These are phyloP conservation scores for Galaxea fascicularis DNA, from an alignment of 92 coral and sea anemone species.

Conservation along the genomic window DNA sequence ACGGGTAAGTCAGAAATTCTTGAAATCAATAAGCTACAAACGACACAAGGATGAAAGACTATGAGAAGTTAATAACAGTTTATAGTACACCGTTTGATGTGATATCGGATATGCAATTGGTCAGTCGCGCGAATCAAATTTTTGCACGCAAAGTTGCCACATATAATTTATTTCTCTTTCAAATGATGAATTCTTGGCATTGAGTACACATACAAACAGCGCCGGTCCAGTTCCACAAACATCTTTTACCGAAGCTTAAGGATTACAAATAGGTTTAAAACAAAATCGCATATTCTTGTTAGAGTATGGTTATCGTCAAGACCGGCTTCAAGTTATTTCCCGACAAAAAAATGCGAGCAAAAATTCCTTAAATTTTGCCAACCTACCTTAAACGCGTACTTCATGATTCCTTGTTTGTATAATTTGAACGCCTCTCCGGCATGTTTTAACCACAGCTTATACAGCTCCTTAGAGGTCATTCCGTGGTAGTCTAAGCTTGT, in stretches of 20 bases:
- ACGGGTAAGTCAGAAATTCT: neutral
- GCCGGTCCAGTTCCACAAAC: neutral
- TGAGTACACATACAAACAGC: neutral
- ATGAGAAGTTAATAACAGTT: neutral
- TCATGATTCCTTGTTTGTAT: slow-evolving; percentile 48
- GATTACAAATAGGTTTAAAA: neutral
- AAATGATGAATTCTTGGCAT: neutral
- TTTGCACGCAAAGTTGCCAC: slow-evolving; percentile 4
- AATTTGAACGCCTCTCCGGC: slow-evolving; percentile 32
- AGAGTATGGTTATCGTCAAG: neutral
- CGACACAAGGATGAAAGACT: neutral
- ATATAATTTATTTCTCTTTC: too few species aligned
- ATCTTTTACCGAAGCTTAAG: neutral
- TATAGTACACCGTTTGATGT: neutral
- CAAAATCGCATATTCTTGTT: neutral
- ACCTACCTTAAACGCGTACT: slow-evolving; percentile 65
- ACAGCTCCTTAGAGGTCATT: slow-evolving; percentile 53
- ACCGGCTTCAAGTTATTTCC: neutral
- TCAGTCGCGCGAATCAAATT: neutral
- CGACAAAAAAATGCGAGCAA: neutral
- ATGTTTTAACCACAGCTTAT: slow-evolving; percentile 48
- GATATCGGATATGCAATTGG: neutral
- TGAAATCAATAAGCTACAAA: neutral
- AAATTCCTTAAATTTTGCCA: neutral
- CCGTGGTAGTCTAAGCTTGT: slow-evolving; percentile 61